Evolutionary conservation across 2,113 vertebrate species (phyloP).

Genomic region (Oreochromis aureus): DNA sequence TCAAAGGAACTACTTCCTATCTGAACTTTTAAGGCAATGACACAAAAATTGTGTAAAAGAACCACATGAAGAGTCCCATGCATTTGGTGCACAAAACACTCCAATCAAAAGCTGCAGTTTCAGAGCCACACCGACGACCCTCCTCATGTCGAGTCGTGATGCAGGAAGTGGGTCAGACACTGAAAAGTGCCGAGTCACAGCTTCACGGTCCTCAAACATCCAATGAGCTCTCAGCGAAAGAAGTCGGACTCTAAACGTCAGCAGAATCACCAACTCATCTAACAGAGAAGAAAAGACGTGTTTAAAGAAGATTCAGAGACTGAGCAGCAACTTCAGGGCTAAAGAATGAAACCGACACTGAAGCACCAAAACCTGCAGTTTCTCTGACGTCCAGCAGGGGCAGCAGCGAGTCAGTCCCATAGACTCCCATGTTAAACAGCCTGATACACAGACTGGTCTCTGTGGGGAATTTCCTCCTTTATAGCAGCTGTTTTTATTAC

Average conservation of each 20-base stretch:
- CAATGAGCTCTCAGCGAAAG: not conserved
- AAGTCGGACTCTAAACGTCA: rapidly evolving
- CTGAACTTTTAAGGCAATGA: not conserved
- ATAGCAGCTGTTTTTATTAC: not conserved
- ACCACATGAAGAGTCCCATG: not conserved
- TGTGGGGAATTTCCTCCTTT: not conserved
- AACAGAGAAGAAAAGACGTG: not conserved
- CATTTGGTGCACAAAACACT: not conserved
- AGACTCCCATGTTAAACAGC: not conserved
- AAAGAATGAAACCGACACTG: not conserved
- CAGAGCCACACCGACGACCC: not conserved
- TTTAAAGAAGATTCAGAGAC: not conserved
- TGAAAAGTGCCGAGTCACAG: not conserved
- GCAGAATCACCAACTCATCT: not conserved
- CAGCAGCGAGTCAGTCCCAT: not conserved
- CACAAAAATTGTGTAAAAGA: not conserved
- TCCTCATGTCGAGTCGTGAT: not conserved
- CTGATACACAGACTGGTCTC: not conserved
- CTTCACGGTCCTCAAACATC: not conserved
- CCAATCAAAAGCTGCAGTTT: not conserved
- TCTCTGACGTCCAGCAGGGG: rapidly evolving
- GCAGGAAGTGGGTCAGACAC: not conserved
- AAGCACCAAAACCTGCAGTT: not conserved
- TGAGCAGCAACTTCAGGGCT: not conserved
- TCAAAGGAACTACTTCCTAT: not conserved